Percentiles rank a stretch among this genome's conserved stretches.
Conservation (phyloP, 2,888 invertebrate species). For the Coleophora deauratella region DNA sequence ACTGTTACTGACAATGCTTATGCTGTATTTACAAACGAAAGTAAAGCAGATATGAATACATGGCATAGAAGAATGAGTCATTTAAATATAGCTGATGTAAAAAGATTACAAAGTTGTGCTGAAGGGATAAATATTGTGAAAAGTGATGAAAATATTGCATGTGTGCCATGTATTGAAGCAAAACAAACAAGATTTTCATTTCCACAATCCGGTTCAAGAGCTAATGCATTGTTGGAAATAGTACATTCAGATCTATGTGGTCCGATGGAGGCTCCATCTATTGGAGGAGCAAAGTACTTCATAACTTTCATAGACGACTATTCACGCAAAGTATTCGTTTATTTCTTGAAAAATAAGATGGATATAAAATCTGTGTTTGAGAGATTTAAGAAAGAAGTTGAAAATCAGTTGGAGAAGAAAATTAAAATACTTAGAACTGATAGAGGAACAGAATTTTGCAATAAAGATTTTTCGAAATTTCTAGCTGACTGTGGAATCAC, state of each 20-base stretch:
- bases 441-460: too few species aligned
- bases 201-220: constrained; percentile 4
- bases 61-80: neutral
- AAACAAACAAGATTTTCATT: constrained; percentile 9
- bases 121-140: neutral
- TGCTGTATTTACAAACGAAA: neutral
- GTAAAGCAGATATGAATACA: neutral
- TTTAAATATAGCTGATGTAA: neutral
- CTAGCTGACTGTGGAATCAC: too few species aligned
- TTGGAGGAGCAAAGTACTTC: constrained; percentile 14
- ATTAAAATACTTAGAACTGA: too few species aligned
- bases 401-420: too few species aligned
- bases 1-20: neutral
- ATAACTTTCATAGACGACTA: too few species aligned
- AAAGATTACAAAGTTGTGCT: neutral
- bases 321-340: neutral
- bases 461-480: too few species aligned
- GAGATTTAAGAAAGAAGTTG: too few species aligned
- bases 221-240: constrained; percentile 23
- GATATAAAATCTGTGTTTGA: too few species aligned
- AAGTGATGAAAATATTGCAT: constrained; percentile 1
- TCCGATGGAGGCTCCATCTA: constrained; percentile 30
- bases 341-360: neutral
- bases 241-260: constrained; percentile 37
- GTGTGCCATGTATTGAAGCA: constrained; percentile 7